Evolutionary conservation across 2,797 vertebrate species (phyloP), one percentile per base, ranked within the genome.

Genomic region (Cryptoprocta ferox): DNA sequence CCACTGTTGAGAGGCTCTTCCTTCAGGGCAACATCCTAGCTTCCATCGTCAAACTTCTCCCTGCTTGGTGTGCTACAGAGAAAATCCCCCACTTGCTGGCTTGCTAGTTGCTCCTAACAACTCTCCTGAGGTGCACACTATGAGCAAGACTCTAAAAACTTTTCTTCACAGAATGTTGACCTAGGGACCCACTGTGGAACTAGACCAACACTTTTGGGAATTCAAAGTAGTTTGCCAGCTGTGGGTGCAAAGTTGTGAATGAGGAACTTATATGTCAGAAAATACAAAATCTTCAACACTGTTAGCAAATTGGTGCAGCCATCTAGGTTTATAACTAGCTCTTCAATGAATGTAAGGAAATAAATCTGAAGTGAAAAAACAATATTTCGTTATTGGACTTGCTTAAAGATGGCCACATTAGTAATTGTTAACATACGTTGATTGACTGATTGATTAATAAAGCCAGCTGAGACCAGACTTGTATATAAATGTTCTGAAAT

Each of bases 401-500:
- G 8, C 76, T 86, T 82, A 73, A 71, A 78, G 56, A 89, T 10
- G n/a, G 71, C 26, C 48, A 96, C 35, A 68, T 26, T 2, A 63
- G n/a, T 88, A 91, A 83, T 35, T 83, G 37, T 82, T 94, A 88
- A 53, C 26, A 73, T 53, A 65, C 1, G 26, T 32, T 19, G 89
- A 4, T 70, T 70, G 80, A 42, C 1, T 63, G 59, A 96, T 32
- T 80, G 84, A 78, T 91, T 87, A 39, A 83, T 48, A 87, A 95
- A 85, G 14, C 37, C 21, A 48, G 61, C 5, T 45, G 10, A 89
- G 61, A 50, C 18, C 35, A 78, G 53, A 71, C 13, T 63, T 81
- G 4, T 3, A 81, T 70, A 32, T 37, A 97, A 35, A 82, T 71
- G 81, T 96, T 82, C 88, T 94, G 37, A 87, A 89, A 39, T 5